A percentile compares a stretch with the other conserved stretches of the same genome.
Evolutionary conservation across 2,888 invertebrate genomes (phyloP).

Genomic region (Plutella xylostella): DNA sequence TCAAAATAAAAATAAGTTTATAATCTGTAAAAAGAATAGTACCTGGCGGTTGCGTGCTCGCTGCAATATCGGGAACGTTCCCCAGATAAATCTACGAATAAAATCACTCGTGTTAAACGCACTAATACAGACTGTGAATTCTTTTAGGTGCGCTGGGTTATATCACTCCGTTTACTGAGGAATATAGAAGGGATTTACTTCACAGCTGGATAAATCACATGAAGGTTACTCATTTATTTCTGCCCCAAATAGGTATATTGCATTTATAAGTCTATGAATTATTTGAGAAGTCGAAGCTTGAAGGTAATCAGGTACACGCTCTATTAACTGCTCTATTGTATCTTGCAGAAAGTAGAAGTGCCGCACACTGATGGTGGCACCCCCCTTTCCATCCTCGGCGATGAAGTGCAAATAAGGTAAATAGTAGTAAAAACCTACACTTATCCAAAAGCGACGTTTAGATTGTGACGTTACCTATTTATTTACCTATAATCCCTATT

Average conservation of each 20-base stretch:
- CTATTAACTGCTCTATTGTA: not conserved
- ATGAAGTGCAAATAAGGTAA: slow-evolving; percentile 78
- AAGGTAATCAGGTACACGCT: no score
- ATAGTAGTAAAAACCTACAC: not conserved
- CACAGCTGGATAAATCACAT: slow-evolving; percentile 67
- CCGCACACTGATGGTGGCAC: slow-evolving; percentile 77
- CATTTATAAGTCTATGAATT: not conserved
- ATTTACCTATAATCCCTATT: no score
- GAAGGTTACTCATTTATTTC: slow-evolving; percentile 26
- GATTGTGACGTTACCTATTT: no score
- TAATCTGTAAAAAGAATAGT: no score
- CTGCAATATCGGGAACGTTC: no score
- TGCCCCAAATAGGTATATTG: not conserved
- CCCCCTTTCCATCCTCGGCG: slow-evolving; percentile 77
- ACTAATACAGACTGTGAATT: no score
- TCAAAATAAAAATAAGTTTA: no score
- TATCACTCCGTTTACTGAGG: slow-evolving; percentile 81
- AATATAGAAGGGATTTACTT: slow-evolving; percentile 70
- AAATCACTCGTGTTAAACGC: no score
- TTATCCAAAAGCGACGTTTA: no score
- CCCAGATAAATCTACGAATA: no score
- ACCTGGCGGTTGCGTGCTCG: no score
- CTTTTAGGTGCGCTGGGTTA: slow-evolving; percentile 80
- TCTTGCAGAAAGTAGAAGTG: slow-evolving; percentile 51
- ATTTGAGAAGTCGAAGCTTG: no score